phyloP scores from a whole-genome alignment of 1,140 invertebrate species.

The Bradynema listronoti region DNA sequence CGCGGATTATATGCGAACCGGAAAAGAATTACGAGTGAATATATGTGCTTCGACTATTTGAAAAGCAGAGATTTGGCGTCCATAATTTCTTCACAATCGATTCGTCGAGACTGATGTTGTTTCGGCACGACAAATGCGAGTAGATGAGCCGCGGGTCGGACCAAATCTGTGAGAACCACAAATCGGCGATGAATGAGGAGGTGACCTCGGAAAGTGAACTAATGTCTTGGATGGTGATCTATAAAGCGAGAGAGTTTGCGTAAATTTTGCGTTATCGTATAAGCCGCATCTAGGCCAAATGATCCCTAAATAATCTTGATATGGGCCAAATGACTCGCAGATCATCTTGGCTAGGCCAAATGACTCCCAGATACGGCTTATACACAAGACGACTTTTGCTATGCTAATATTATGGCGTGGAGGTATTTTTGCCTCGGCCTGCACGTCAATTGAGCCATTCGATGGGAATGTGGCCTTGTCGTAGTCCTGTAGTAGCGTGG shows the following conservation, averaged over 20 bases:
- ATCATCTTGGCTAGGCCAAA: no score
- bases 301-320: not conserved
- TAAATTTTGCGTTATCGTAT: not conserved
- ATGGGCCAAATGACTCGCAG: no score
- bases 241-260: not conserved
- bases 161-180: slow-evolving; percentile 50
- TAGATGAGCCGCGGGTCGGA: slow-evolving; percentile 40
- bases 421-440: slow-evolving; percentile 46
- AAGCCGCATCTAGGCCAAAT: not conserved
- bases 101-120: slow-evolving; percentile 42
- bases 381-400: no score
- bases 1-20: not conserved
- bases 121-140: slow-evolving; percentile 42
- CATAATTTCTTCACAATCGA: slow-evolving; percentile 36
- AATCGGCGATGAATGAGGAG: slow-evolving; percentile 44
- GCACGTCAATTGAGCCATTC: slow-evolving; percentile 35
- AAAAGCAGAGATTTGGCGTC: slow-evolving; percentile 47
- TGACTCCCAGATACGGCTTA: no score
- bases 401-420: no score
- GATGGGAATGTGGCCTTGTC: slow-evolving; percentile 43
- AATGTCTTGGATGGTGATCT: slow-evolving; percentile 46
- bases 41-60: slow-evolving; percentile 42
- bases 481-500: slow-evolving; percentile 38
- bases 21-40: slow-evolving; percentile 34
- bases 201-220: slow-evolving; percentile 45